phyloP scores from a whole-genome alignment of 2,113 vertebrate genomes.

The Psilopogon haemacephalus region DNA sequence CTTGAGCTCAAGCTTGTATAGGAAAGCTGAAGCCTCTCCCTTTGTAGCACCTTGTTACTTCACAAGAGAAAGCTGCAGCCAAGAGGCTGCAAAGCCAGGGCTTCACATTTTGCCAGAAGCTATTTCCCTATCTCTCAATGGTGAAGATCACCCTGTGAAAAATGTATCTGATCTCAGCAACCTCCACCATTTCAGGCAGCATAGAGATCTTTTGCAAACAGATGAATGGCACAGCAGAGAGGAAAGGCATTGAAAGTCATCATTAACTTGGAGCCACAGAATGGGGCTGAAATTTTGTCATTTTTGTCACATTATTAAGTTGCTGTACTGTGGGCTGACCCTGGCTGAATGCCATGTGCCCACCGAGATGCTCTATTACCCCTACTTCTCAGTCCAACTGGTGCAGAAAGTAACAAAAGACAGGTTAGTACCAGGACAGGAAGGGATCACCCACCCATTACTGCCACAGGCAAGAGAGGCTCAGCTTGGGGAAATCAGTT shows the following conservation, averaged over 20 bases:
- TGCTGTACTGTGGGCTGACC: too few relatives aligned
- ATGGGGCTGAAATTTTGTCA: background rate
- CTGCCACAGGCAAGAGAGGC: too few relatives aligned
- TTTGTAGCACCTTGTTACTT: background rate
- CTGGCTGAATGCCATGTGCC: too few relatives aligned
- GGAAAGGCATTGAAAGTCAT: background rate
- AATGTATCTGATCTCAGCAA: background rate
- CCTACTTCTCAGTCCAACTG: too few relatives aligned
- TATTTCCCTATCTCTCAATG: rapidly evolving
- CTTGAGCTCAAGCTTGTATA: background rate
- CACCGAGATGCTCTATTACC: too few relatives aligned
- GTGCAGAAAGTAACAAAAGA: too few relatives aligned
- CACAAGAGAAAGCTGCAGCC: background rate
- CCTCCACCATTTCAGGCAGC: background rate
- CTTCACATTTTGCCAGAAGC: background rate
- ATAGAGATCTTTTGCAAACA: background rate
- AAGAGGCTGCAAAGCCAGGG: background rate
- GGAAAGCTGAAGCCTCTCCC: background rate
- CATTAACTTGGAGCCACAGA: background rate
- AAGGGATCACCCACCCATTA: too few relatives aligned
- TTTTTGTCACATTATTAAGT: background rate
- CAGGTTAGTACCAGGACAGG: too few relatives aligned
- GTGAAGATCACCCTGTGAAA: too few relatives aligned
- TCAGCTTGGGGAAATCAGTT: too few relatives aligned
- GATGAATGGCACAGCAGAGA: background rate